Conservation (phyloP, 2,888 invertebrate genomes). For the Criorhina ranunculi region DNA sequence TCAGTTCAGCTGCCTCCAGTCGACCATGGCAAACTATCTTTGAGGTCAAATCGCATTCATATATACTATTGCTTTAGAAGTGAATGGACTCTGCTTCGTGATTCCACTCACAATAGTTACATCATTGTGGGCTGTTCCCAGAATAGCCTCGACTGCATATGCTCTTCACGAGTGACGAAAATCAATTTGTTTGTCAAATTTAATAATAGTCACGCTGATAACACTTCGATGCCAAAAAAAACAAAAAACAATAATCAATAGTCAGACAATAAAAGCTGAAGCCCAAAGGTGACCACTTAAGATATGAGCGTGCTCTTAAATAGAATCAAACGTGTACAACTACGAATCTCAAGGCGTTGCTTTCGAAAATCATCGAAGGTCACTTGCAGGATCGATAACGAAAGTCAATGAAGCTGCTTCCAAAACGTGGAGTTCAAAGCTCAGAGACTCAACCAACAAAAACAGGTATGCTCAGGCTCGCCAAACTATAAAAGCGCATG, state of each 20-base stretch:
- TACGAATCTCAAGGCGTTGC: neutral
- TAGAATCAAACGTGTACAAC: neutral
- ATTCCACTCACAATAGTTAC: no score
- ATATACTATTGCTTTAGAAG: no score
- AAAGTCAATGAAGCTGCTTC: constrained; percentile 11
- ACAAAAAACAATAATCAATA: no score
- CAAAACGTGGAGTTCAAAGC: constrained; percentile 15
- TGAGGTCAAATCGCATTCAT: no score
- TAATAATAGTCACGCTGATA: constrained; percentile 11
- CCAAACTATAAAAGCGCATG: constrained; percentile 43
- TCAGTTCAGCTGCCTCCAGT: no score
- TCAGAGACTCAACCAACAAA: constrained; percentile 1
- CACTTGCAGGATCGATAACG: constrained; percentile 40
- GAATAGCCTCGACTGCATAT: no score
- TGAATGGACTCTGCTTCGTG: no score
- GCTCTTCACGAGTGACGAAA: no score
- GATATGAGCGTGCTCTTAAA: constrained; percentile 13
- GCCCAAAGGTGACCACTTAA: constrained; percentile 29
- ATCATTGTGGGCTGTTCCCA: no score
- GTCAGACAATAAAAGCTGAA: constrained; percentile 12
- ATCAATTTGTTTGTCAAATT: neutral
- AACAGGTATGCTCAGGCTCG: constrained; percentile 5
- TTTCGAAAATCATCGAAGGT: constrained; percentile 2
- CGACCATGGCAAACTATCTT: no score
- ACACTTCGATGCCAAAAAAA: no score